Evolutionary conservation across 2,888 invertebrate species (phyloP), one percentile per base, ranked within the genome.

Genomic region (Chrysolina americana): DNA sequence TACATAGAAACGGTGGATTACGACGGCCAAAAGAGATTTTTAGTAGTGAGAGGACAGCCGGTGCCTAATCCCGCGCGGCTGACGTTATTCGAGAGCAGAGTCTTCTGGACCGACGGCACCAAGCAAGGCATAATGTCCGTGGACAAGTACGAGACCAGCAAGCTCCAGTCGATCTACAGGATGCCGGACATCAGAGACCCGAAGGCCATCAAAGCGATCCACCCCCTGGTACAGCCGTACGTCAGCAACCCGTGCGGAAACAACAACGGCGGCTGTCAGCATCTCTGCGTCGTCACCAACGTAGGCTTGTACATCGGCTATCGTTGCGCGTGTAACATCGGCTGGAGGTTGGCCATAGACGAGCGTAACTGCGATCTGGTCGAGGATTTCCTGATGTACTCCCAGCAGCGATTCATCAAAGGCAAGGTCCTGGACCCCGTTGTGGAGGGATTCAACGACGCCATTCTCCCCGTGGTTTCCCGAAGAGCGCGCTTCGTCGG

Each of bases 1-100:
- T 97, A 98, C 86, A 97, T 99, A 78, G 98, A 98, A 86, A 96
- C 97, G 0, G 96, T 98, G 0, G 96, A 98, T 87, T 99, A 99
- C 87, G 93, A 96, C 68, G 98, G 98, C 0, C 91, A 92, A 75
- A 92, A 94, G 80, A 90, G 98, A 77, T 93, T 94, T 76, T 91
- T 95, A 86, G 93, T 96, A 0, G 89, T 96, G 2, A 89, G 96
- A 74, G 96, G 96, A 2, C 93, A 94, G 76, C 92, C 94, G 77
- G 96, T 97, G 0, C 97, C 97, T 3, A 94, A 94, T 68, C 97
- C 97, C 0, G 94, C 95, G 0, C 90, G 96, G 13, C 87, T 97
- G 47, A 93, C 96, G 0, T 88, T 96, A 0, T 97, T 96, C 86
- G 97, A 97, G 87, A 95, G 95, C 83, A 89, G 94, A 41, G 93